Percentiles rank a stretch among this genome's conserved stretches.
phyloP scores from a whole-genome alignment of 2,113 vertebrate species.

The Laterallus jamaicensis region DNA sequence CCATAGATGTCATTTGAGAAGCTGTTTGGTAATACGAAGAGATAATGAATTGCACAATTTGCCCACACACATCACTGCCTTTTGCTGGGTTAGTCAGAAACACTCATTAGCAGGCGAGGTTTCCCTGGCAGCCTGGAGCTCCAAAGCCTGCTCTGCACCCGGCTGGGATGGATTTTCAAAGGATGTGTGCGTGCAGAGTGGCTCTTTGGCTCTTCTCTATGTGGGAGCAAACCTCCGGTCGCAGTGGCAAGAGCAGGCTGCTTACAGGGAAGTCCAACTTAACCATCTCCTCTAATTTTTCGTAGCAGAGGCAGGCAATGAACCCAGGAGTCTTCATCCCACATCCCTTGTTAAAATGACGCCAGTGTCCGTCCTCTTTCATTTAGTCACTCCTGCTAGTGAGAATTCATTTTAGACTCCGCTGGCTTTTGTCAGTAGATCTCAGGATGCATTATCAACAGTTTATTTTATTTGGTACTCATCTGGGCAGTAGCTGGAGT shows the following conservation, averaged over 20 bases:
- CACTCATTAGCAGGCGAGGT: neutral
- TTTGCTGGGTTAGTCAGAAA: neutral
- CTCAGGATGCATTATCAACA: neutral
- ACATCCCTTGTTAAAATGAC: neutral
- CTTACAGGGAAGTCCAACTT: neutral
- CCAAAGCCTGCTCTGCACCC: rapidly evolving
- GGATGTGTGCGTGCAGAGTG: rapidly evolving
- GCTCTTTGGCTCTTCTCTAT: neutral
- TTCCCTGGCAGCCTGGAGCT: neutral
- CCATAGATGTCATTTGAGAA: rapidly evolving
- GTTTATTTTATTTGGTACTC: conserved; percentile 34
- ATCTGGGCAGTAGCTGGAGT: conserved; percentile 24
- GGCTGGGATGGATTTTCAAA: neutral
- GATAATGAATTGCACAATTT: neutral
- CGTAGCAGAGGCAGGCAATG: neutral
- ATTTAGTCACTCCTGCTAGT: neutral
- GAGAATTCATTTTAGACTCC: conserved; percentile 29
- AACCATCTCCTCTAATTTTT: neutral
- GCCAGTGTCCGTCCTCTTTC: neutral
- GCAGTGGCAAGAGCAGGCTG: rapidly evolving
- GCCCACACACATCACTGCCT: neutral
- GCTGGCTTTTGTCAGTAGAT: conserved; percentile 23
- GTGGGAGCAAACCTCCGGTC: neutral
- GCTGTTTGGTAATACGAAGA: neutral
- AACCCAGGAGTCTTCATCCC: neutral